A percentile compares a stretch with the other conserved stretches of the same genome.
Evolutionary conservation across 2,797 vertebrate genomes (phyloP).

Genomic region (Eurystomus glaucurus): DNA sequence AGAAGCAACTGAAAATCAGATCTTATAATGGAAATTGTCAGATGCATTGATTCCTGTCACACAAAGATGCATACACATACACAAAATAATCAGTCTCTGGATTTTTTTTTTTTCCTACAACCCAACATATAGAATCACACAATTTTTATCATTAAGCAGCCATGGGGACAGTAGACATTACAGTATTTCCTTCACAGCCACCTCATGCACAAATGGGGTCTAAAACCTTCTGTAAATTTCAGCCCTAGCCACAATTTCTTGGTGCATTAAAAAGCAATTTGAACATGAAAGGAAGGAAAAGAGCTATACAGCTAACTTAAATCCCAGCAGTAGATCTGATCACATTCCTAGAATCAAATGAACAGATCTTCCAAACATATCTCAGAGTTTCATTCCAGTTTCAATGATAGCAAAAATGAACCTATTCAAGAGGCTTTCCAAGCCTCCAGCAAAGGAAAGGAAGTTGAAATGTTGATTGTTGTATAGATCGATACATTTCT

Average conservation of each 20-base stretch:
- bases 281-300: background rate
- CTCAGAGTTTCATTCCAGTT: background rate
- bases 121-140: background rate
- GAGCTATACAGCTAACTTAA: background rate
- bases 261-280: background rate
- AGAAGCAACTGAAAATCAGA: background rate
- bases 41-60: background rate
- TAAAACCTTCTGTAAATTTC: background rate
- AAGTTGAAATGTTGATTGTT: background rate
- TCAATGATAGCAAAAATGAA: background rate
- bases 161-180: background rate
- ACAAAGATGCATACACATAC: background rate
- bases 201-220: background rate
- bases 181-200: background rate
- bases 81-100: background rate
- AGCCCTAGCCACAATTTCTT: background rate
- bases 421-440: background rate
- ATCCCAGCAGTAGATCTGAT: background rate
- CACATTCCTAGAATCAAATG: background rate
- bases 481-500: background rate
- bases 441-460: background rate
- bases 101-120: background rate
- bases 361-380: background rate
- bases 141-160: background rate
- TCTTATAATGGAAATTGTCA: background rate